These are phyloP conservation scores for Cosmorhoe ocellata DNA, from an alignment of 2,888 invertebrate species.

Conservation along the genomic window DNA sequence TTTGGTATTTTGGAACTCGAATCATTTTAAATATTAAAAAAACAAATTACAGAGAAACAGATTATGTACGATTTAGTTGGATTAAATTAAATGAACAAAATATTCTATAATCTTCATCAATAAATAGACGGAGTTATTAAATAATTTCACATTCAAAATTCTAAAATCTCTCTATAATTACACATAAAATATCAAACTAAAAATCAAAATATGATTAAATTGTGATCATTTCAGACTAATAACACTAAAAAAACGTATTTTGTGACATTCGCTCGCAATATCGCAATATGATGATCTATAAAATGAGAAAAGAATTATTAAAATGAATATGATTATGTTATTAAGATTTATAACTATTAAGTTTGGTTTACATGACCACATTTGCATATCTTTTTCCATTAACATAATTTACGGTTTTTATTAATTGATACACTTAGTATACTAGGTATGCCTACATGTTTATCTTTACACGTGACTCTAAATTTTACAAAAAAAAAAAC, in stretches of 20 bases:
- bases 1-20: too few relatives aligned
- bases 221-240: constrained; percentile 2
- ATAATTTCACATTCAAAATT: too few relatives aligned
- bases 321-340: constrained; percentile 20
- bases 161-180: neutral
- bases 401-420: neutral
- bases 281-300: constrained; percentile 7
- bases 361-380: constrained; percentile 12
- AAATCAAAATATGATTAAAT: constrained; percentile 10
- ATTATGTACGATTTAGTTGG: too few relatives aligned
- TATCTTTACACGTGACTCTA: too few relatives aligned
- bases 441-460: too few relatives aligned
- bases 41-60: too few relatives aligned
- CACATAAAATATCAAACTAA: constrained; percentile 8
- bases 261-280: constrained; percentile 13
- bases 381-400: constrained; percentile 33
- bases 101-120: too few relatives aligned
- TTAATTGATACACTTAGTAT: neutral
- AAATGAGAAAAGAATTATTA: constrained; percentile 24
- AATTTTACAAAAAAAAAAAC: too few relatives aligned
- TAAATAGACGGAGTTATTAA: too few relatives aligned
- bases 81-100: too few relatives aligned
- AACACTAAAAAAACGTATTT: constrained; percentile 15
- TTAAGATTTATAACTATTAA: constrained; percentile 30
- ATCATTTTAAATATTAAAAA: too few relatives aligned